phyloP scores from a whole-genome alignment of 1,140 invertebrate species.

The Chionoecetes opilio region DNA sequence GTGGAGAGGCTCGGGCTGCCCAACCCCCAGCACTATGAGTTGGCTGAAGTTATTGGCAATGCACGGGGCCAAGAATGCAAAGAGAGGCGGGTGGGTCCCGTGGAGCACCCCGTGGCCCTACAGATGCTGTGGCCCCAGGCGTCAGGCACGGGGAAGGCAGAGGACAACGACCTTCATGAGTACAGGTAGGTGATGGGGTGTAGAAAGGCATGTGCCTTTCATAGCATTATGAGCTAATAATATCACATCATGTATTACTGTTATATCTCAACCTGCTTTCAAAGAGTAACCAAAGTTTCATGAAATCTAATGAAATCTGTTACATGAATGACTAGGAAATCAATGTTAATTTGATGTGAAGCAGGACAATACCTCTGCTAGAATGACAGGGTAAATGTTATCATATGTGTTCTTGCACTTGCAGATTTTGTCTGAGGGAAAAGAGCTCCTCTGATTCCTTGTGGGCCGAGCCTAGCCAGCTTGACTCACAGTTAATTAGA shows the following conservation, averaged over 20 bases:
- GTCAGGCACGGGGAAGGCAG: slow-evolving; percentile 66
- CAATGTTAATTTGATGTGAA: too few species aligned
- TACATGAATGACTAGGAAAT: neutral
- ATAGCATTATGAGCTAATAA: too few species aligned
- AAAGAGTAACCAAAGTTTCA: neutral
- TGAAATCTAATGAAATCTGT: neutral
- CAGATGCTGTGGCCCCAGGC: slow-evolving; percentile 96
- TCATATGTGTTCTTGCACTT: slow-evolving; percentile 39
- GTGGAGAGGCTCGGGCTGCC: slow-evolving; percentile 90
- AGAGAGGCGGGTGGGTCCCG: slow-evolving; percentile 92
- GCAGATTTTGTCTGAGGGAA: slow-evolving; percentile 92
- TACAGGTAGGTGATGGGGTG: slow-evolving; percentile 80
- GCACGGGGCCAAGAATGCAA: slow-evolving; percentile 94
- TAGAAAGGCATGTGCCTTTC: too few species aligned
- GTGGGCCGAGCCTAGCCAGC: slow-evolving; percentile 92
- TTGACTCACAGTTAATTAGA: slow-evolving; percentile 94
- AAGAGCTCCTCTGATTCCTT: slow-evolving; percentile 89
- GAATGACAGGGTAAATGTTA: too few species aligned
- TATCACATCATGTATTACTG: too few species aligned
- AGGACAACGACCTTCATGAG: slow-evolving; percentile 82
- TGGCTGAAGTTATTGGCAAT: slow-evolving; percentile 95
- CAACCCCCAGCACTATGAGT: slow-evolving; percentile 90
- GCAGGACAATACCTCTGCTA: too few species aligned
- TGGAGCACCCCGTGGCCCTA: slow-evolving; percentile 95
- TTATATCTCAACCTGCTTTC: too few species aligned